phyloP scores from a whole-genome alignment of 2,888 invertebrate genomes.

The Melangyna quadrimaculata region DNA sequence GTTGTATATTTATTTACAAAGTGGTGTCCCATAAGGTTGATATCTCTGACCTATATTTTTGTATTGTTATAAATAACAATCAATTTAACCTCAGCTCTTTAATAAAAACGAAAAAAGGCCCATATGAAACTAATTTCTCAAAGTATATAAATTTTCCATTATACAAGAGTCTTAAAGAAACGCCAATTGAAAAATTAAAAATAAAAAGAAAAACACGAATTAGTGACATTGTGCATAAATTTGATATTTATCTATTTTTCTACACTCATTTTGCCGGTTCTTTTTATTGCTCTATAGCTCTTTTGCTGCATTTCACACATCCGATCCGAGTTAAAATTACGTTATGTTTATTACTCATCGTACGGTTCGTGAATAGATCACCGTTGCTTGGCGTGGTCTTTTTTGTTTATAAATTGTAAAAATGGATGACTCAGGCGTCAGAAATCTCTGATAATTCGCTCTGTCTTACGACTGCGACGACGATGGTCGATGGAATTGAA shows the following conservation, averaged over 20 bases:
- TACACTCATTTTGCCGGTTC: constrained; percentile 28
- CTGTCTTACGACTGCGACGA: not conserved
- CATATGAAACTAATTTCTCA: not conserved
- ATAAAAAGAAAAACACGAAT: constrained; percentile 28
- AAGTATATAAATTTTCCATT: constrained; percentile 46
- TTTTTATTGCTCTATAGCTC: not conserved
- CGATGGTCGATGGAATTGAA: not conserved
- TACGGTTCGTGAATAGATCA: constrained; percentile 57
- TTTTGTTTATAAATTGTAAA: constrained; percentile 28
- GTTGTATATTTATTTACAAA: not conserved
- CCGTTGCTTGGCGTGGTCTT: constrained; percentile 52
- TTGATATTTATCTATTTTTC: constrained; percentile 52
- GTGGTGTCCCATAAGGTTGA: constrained; percentile 43
- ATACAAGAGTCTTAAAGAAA: constrained; percentile 19
- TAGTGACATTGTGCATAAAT: constrained; percentile 66
- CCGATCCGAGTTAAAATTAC: constrained; percentile 33
- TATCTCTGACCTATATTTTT: constrained; percentile 57
- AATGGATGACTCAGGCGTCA: constrained; percentile 45
- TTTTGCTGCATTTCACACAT: constrained; percentile 32
- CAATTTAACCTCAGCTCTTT: constrained; percentile 1
- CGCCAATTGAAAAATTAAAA: not conserved
- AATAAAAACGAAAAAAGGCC: not conserved
- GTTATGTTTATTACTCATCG: constrained; percentile 62
- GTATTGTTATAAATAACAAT: not conserved
- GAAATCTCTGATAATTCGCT: constrained; percentile 36